Percentiles rank a stretch among this genome's conserved stretches.
Conservation (phyloP, 2,113 vertebrate species). For the Peromyscus maniculatus region DNA sequence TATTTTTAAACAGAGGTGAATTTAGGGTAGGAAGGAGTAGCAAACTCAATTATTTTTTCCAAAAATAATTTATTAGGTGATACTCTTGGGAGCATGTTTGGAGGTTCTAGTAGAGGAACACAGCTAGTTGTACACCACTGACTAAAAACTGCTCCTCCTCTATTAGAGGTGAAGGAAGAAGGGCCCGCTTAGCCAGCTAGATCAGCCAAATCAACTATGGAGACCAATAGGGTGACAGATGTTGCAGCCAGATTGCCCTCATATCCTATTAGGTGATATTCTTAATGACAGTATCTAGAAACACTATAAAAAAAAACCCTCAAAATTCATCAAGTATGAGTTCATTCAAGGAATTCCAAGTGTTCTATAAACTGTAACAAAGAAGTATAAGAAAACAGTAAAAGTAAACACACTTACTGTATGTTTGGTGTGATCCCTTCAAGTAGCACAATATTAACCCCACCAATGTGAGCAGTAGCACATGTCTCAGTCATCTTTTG, state of each 20-base stretch:
- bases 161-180: not conserved
- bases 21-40: not conserved
- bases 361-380: slow-evolving; percentile 1
- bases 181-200: not conserved
- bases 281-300: slow-evolving; percentile 23
- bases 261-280: not conserved
- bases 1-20: not conserved
- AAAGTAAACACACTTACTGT: slow-evolving; percentile 91
- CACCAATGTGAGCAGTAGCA: slow-evolving; percentile 98
- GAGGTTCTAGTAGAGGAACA: not conserved
- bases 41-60: slow-evolving; percentile 35
- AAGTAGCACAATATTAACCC: slow-evolving; percentile 97
- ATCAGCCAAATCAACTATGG: not conserved
- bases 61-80: slow-evolving; percentile 17
- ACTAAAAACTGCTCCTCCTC: not conserved
- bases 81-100: not conserved
- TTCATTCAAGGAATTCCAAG: not conserved
- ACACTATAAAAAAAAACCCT: not conserved
- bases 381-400: not conserved
- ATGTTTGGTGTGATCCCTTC: slow-evolving; percentile 99
- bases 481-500: slow-evolving; percentile 99
- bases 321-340: not conserved
- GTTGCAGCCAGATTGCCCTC: not conserved
- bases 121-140: not conserved
- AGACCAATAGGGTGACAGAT: not conserved